phyloP scores from a whole-genome alignment of 2,888 invertebrate genomes.

The Scelioninae gen. 1 region DNA sequence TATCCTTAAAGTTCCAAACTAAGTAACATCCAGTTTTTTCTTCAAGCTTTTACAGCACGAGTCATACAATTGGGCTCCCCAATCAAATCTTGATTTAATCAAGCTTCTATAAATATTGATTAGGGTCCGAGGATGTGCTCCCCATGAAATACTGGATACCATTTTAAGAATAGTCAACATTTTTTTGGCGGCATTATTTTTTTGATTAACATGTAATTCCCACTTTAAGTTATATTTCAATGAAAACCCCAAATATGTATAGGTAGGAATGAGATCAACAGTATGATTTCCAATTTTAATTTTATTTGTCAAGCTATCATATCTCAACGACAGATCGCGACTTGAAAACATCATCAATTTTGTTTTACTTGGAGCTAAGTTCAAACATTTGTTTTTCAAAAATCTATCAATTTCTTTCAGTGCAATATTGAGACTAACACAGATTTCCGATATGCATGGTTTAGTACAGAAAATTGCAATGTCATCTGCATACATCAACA shows the following conservation, averaged over 20 bases:
- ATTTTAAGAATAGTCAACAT: not conserved
- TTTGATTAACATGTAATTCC: conserved; percentile 2
- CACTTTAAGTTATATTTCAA: conserved; percentile 32
- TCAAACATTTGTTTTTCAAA: not conserved
- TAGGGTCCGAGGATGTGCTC: not conserved
- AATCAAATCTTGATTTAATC: conserved; percentile 8
- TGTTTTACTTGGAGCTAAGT: not conserved
- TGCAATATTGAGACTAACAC: no score
- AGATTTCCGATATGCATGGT: no score
- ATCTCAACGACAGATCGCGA: not conserved
- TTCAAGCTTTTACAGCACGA: not conserved
- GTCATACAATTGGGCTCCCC: conserved; percentile 3
- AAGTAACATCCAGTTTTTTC: not conserved
- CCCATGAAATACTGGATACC: not conserved
- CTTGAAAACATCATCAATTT: not conserved
- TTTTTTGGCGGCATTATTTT: not conserved
- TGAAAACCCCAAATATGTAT: conserved; percentile 9
- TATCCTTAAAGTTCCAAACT: conserved; percentile 1
- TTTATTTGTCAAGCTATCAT: not conserved
- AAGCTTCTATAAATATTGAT: conserved; percentile 8
- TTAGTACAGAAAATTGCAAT: no score
- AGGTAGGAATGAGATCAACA: not conserved
- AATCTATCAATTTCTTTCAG: no score
- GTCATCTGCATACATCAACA: no score
- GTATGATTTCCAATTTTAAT: not conserved